These are phyloP conservation scores for Chondrilla cf. caribensis DNA, from an alignment of 37 sponge, comb jelly and placozoan species.

Conservation along the genomic window DNA sequence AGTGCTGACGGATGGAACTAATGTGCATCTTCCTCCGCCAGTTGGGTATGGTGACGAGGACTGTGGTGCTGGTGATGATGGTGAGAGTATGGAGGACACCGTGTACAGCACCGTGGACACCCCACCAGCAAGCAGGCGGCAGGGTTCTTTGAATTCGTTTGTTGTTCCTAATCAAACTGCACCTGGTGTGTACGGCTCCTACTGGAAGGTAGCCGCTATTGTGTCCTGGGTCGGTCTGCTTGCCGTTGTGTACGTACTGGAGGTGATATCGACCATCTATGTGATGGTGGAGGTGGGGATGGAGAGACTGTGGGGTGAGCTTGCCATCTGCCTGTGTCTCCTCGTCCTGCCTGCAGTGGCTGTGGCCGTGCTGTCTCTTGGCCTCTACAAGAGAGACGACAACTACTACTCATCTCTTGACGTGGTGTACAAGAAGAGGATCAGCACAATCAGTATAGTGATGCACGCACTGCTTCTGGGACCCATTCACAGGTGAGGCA, in stretches of 20 bases:
- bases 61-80: too few relatives aligned
- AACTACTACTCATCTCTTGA: background rate
- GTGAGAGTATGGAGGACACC: too few relatives aligned
- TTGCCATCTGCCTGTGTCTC: background rate
- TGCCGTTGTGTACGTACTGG: background rate
- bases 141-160: background rate
- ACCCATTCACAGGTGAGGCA: slow-evolving; percentile 19
- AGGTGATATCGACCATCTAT: background rate
- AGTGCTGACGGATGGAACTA: too few relatives aligned
- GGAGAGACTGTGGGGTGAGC: background rate
- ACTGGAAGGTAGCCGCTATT: background rate
- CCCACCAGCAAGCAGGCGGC: background rate
- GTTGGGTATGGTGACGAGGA: too few relatives aligned
- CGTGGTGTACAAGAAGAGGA: background rate
- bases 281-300: background rate
- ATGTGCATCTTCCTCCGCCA: too few relatives aligned
- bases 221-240: background rate
- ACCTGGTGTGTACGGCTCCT: background rate
- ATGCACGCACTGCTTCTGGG: background rate
- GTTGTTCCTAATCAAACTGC: background rate
- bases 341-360: background rate
- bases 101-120: background rate
- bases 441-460: background rate
- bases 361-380: background rate
- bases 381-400: slow-evolving; percentile 7